Evolutionary conservation across 2,888 invertebrate genomes (phyloP), one percentile per base, ranked within the genome.

Genomic region (Vanessa cardui): DNA sequence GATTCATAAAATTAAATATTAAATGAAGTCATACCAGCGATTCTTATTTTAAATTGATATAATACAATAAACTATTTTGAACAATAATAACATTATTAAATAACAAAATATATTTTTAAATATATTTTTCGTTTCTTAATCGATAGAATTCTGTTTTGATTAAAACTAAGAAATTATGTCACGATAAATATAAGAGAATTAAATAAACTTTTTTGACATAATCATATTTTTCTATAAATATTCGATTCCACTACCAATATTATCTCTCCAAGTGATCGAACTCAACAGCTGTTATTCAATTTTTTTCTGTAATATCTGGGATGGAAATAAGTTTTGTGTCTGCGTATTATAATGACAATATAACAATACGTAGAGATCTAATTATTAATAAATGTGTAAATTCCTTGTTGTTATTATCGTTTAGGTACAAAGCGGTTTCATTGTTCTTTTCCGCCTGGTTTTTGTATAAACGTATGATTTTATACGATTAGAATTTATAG

Each of bases 331-430:
- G 66, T 79, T 81, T 78, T 76, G 81, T 79, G 80, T 83, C 79
- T 81, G 83, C 78, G 82, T 85, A 87, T 88, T 89, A 88, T 84
- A 82, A 82, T 84, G 90, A 90, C 89, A 91, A 90, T 90, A 90
- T 89, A 78, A 81, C 86, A 87, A 83, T 83, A 78, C 76, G 79
- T 85, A 80, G 77, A 78, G 70, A 73, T 72, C 44, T 75, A 74
- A 71, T 71, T 68, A 72, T 71, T 68, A 72, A 69, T 84, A 80
- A 77, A 80, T 80, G 76, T 82, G 65, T 68, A 71, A 83, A 83
- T 82, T 82, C 61, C 80, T 79, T 83, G 81, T 88, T 83, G 79
- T 82, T 85, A 85, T 79, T 83, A 83, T 39, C 76, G 84, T 86
- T 76, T 88, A 87, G 80, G 79, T 85, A 83, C 81, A 82, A 81